These are phyloP conservation scores for Dinoponera quadriceps DNA, from an alignment of 1,140 invertebrate species.

Conservation along the genomic window DNA sequence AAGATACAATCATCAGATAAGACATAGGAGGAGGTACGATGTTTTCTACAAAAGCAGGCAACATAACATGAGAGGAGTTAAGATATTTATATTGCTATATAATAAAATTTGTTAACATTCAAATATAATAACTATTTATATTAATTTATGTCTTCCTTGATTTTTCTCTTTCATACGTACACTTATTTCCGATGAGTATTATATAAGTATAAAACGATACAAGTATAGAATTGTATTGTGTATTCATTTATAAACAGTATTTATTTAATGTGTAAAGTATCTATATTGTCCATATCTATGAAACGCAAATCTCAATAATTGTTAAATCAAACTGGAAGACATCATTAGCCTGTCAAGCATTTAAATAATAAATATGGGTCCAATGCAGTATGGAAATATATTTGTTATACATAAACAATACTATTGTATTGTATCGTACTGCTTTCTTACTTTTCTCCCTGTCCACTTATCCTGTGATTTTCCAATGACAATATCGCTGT, in stretches of 20 bases:
- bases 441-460: background rate
- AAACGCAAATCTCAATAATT: constrained; percentile 35
- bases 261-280: constrained; percentile 50
- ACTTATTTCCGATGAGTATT: background rate
- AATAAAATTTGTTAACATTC: constrained; percentile 38
- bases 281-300: constrained; percentile 37
- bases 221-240: background rate
- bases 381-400: constrained; percentile 62
- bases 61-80: constrained; percentile 30
- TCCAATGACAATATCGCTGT: too few relatives aligned
- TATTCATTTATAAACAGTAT: constrained; percentile 35
- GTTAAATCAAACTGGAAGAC: constrained; percentile 52
- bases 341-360: constrained; percentile 69
- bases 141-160: constrained; percentile 47
- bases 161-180: background rate
- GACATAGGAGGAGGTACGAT: constrained; percentile 12
- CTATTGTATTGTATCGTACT: background rate
- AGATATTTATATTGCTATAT: constrained; percentile 49
- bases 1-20: constrained; percentile 44
- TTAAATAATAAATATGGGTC: constrained; percentile 69
- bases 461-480: too few relatives aligned
- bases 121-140: constrained; percentile 34
- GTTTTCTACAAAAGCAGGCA: constrained; percentile 49
- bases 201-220: background rate
- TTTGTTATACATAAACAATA: constrained; percentile 37